phyloP scores from a whole-genome alignment of 2,888 invertebrate genomes.

The Agrilus cyanescens region DNA sequence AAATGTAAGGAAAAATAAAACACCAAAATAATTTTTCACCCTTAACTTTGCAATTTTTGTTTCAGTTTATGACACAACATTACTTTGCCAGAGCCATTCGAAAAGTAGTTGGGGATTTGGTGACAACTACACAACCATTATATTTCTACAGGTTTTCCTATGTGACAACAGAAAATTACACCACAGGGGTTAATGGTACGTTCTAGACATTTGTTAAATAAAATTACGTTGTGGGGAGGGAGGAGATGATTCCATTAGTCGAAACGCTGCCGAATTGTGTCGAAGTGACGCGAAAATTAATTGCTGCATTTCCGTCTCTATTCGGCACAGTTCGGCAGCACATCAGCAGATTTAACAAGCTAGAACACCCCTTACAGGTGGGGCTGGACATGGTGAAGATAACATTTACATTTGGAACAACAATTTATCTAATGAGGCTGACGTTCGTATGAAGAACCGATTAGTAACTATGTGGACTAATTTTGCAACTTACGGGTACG shows the following conservation, averaged over 20 bases:
- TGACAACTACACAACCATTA: not conserved
- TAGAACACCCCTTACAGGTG: too few species aligned
- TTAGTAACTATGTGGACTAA: conserved; percentile 8
- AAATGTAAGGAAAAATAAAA: not conserved
- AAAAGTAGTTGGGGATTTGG: conserved; percentile 1
- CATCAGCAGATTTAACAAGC: too few species aligned
- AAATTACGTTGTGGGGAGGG: conserved; percentile 3
- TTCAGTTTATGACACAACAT: conserved; percentile 6
- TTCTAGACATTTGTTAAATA: not conserved
- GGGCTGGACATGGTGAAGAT: too few species aligned
- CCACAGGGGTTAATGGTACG: not conserved
- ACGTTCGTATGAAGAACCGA: conserved; percentile 1
- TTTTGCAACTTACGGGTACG: conserved; percentile 8
- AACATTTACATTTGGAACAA: too few species aligned
- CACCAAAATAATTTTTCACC: too few species aligned
- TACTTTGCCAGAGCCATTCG: conserved; percentile 1
- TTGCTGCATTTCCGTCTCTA: too few species aligned
- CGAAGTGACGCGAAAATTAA: too few species aligned
- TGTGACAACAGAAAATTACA: not conserved
- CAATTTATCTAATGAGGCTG: not conserved
- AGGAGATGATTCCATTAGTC: conserved; percentile 5
- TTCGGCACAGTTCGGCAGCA: too few species aligned
- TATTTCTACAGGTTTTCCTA: conserved; percentile 5
- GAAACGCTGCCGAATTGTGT: too few species aligned
- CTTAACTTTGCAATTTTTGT: too few species aligned